Conservation (phyloP, 2,113 vertebrate species). For the Chunga burmeisteri region DNA sequence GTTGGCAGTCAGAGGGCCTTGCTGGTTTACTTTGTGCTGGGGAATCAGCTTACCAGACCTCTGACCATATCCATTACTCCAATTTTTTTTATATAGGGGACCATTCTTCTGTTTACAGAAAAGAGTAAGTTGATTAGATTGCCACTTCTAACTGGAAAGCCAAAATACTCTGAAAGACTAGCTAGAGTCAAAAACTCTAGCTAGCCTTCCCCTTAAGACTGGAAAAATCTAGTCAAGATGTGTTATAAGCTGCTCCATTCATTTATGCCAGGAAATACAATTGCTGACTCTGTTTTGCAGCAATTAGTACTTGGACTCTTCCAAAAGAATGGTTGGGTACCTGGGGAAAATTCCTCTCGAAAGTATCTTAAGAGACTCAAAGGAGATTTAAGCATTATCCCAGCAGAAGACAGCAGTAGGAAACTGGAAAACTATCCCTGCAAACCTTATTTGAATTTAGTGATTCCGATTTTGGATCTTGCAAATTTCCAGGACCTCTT, state of each 20-base stretch:
- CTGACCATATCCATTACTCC: not conserved
- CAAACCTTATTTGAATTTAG: not conserved
- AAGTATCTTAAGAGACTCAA: not conserved
- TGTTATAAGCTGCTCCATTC: not conserved
- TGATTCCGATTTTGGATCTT: not conserved
- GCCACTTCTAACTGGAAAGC: not conserved
- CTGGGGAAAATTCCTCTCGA: not conserved
- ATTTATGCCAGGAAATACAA: not conserved
- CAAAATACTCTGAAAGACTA: not conserved
- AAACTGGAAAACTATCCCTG: not conserved
- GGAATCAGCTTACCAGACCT: not conserved
- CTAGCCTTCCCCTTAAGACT: not conserved
- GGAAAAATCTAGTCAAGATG: not conserved
- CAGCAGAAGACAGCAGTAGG: not conserved
- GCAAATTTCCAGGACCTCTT: not conserved
- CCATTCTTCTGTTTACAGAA: not conserved
- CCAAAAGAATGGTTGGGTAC: not conserved
- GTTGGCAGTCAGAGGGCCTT: not conserved
- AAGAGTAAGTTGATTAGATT: not conserved
- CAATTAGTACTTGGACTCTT: not conserved
- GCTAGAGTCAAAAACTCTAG: not conserved
- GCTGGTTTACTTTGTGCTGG: not conserved
- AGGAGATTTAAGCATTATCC: not conserved
- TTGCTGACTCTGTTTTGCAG: not conserved
- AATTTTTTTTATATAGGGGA: not conserved